A percentile compares a stretch with the other conserved stretches of the same genome.
Conservation (phyloP, 2,888 invertebrate species). For the Callimorpha dominula region DNA sequence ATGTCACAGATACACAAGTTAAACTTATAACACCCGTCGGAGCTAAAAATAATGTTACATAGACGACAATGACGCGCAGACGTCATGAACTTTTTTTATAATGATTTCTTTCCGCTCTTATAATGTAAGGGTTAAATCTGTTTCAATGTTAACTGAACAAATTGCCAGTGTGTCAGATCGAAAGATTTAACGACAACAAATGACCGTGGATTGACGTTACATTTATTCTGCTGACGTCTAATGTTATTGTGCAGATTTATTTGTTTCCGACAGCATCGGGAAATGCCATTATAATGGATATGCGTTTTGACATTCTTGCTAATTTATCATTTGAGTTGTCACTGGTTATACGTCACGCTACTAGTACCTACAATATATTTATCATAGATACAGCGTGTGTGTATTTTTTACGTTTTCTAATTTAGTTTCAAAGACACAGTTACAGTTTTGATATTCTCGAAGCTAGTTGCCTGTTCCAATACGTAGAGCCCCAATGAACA, state of each 20-base stretch:
- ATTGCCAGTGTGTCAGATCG: constrained; percentile 56
- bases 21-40: too few species aligned
- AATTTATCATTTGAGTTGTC: constrained; percentile 59
- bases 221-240: constrained; percentile 78
- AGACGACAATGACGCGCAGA: too few species aligned
- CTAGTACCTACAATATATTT: neutral
- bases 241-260: constrained; percentile 82
- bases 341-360: constrained; percentile 8
- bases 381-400: neutral
- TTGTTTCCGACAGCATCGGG: constrained; percentile 77
- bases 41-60: too few species aligned
- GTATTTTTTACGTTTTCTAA: too few species aligned
- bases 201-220: constrained; percentile 81
- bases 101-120: neutral
- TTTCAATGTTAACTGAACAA: constrained; percentile 8
- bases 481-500: too few species aligned
- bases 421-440: too few species aligned
- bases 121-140: neutral
- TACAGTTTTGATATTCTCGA: too few species aligned
- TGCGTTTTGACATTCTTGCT: constrained; percentile 63
- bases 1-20: too few species aligned
- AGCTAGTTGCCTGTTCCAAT: too few species aligned
- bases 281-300: constrained; percentile 78
- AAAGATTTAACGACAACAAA: constrained; percentile 76
- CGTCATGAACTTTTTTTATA: too few species aligned